Conservation (phyloP, 2,888 invertebrate species). For the Pegoplata infirma region DNA sequence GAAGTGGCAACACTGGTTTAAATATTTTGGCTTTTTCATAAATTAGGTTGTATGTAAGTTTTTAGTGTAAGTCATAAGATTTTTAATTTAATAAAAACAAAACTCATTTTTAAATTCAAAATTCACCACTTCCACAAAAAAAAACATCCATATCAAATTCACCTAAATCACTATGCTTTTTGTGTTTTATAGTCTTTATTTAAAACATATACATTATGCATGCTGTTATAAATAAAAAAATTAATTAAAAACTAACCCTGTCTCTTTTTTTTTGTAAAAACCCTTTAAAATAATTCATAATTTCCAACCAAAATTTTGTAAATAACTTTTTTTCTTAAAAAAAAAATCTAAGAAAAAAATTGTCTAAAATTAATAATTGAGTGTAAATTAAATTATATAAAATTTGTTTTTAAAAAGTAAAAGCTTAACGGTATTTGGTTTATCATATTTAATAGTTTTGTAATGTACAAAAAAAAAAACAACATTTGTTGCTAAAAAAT, state of each 20-base stretch:
- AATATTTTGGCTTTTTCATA: neutral
- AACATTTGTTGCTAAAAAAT: slow-evolving; percentile 12
- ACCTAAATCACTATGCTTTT: slow-evolving; percentile 38
- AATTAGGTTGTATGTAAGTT: neutral
- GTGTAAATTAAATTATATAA: too few relatives aligned
- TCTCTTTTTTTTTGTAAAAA: slow-evolving; percentile 1
- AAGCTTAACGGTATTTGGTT: slow-evolving; percentile 44
- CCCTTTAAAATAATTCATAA: slow-evolving; percentile 42
- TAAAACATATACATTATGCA: slow-evolving; percentile 37
- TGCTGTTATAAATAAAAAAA: slow-evolving; percentile 5
- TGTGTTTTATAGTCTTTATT: slow-evolving; percentile 27
- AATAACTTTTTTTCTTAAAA: slow-evolving; percentile 44
- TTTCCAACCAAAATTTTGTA: slow-evolving; percentile 67
- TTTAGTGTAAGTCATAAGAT: neutral
- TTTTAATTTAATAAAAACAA: slow-evolving; percentile 5
- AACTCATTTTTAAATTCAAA: neutral
- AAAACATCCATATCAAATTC: slow-evolving; percentile 16
- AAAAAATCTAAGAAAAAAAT: slow-evolving; percentile 6
- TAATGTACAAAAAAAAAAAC: slow-evolving; percentile 17
- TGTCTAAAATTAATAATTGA: slow-evolving; percentile 1
- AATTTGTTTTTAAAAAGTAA: slow-evolving; percentile 1
- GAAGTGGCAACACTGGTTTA: too few relatives aligned
- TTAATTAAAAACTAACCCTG: neutral
- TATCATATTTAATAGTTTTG: slow-evolving; percentile 1
- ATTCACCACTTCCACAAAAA: slow-evolving; percentile 10